phyloP scores from a whole-genome alignment of 2,113 vertebrate genomes.

The Heptranchias perlo region DNA sequence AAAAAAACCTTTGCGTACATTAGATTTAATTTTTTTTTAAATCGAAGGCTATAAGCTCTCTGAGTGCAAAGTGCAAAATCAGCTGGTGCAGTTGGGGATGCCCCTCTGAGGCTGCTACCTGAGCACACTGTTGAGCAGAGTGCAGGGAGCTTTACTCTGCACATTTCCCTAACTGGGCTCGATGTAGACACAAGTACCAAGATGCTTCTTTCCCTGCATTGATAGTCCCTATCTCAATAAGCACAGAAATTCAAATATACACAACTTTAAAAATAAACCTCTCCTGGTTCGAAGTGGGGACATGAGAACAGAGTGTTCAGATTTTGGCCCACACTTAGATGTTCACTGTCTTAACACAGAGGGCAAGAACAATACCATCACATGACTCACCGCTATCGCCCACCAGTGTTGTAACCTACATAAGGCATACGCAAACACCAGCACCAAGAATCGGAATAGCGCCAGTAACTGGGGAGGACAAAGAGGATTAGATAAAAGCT shows the following conservation, averaged over 20 bases:
- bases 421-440: slow-evolving; percentile 88
- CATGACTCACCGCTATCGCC: slow-evolving; percentile 81
- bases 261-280: neutral
- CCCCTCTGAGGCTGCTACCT: neutral
- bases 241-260: neutral
- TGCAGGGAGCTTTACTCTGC: neutral
- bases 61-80: neutral
- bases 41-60: neutral
- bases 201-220: neutral
- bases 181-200: neutral
- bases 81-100: neutral
- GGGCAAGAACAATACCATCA: too few species aligned
- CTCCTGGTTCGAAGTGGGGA: neutral
- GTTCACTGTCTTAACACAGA: neutral
- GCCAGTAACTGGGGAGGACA: slow-evolving; percentile 72
- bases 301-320: neutral
- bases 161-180: neutral
- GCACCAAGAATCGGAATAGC: slow-evolving; percentile 80
- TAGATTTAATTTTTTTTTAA: neutral
- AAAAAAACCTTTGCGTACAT: neutral
- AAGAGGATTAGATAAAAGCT: slow-evolving; percentile 36
- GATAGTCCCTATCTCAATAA: neutral
- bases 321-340: neutral
- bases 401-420: slow-evolving; percentile 91
- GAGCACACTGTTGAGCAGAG: neutral